Evolutionary conservation across 2,888 invertebrate species (phyloP).

Genomic region (Drosophila phalerata): DNA sequence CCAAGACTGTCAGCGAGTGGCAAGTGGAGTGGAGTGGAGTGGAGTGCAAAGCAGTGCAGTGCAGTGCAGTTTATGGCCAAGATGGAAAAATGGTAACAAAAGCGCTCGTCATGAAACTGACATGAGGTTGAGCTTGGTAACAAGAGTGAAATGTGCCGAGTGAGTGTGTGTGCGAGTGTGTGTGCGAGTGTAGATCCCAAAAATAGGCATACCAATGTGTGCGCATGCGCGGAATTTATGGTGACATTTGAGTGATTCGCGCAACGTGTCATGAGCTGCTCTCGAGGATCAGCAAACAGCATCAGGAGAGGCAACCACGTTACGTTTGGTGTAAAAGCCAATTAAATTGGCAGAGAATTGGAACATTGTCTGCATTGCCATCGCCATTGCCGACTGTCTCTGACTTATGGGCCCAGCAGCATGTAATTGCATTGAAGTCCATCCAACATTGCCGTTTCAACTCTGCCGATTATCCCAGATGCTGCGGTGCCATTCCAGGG

Average conservation of each 20-base stretch:
- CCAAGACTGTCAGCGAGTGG: slow-evolving; percentile 7
- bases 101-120: slow-evolving; percentile 36
- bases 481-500: slow-evolving; percentile 48
- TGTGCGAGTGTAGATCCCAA: slow-evolving; percentile 54
- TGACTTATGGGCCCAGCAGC: slow-evolving; percentile 62
- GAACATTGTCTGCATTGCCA: slow-evolving; percentile 57
- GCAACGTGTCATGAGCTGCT: slow-evolving; percentile 72
- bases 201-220: slow-evolving; percentile 81
- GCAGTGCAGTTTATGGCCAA: slow-evolving; percentile 48
- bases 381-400: slow-evolving; percentile 26
- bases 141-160: slow-evolving; percentile 42
- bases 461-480: slow-evolving; percentile 80
- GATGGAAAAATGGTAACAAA: slow-evolving; percentile 72
- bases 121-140: slow-evolving; percentile 43
- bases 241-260: slow-evolving; percentile 82
- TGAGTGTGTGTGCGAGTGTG: slow-evolving; percentile 16
- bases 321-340: slow-evolving; percentile 68
- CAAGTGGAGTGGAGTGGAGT: slow-evolving; percentile 9
- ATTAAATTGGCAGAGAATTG: slow-evolving; percentile 77
- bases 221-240: slow-evolving; percentile 82
- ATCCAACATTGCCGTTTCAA: slow-evolving; percentile 67
- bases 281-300: slow-evolving; percentile 46
- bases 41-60: slow-evolving; percentile 16
- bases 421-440: slow-evolving; percentile 68
- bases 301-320: slow-evolving; percentile 23